Base-by-base conservation (phyloP, 2,797 vertebrate species). In the Anisognathus igniventris region DNA sequence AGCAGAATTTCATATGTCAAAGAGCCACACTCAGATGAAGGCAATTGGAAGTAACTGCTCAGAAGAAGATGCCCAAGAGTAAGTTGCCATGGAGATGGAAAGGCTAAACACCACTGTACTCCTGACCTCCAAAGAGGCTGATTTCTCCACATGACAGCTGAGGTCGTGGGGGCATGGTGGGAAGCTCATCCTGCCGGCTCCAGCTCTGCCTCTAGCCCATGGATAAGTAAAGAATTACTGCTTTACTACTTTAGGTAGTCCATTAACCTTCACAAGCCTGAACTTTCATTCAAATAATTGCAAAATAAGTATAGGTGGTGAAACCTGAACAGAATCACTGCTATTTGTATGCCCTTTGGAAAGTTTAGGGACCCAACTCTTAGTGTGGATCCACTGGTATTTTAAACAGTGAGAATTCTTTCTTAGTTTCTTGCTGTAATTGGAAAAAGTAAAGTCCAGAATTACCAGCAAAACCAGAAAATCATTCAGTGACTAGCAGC, bases 1-100 rank as follows among this genome's bases (percentile, higher is more conserved):
- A 96, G 65, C 19, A 39, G 83, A 71, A 96, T 96, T 97, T 96
- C 94, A 39, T 76, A 45, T 93, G 91, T 97, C 95, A 97, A 89
- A 96, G 93, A 96, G 95, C 84, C 85, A 87, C 78, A 47, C 92
- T 81, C 83, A 91, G 61, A 96, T 92, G 86, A 93, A 93, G 82
- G 92, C 95, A 94, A 96, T 94, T 85, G 87, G 78, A 97, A 95
- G 86, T 94, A 88, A 85, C 83, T 97, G 92, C 93, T 96, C 70
- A 40, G 73, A 92, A 93, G 92, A 97, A 95, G 96, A 95, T 90
- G 92, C 90, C 95, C 88, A 87, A 89, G 90, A 95, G 91, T 92
- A 92, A 86, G 97, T 97, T 97, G 72, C 98, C 92, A 97, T 97
- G 97, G 97, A 97, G 90, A 98, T 83, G 64, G 92, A 90, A 93